Percentiles rank a stretch among this genome's conserved stretches.
These are phyloP conservation scores for Lates japonicus DNA, from an alignment of 2,797 vertebrate genomes.

Conservation along the genomic window DNA sequence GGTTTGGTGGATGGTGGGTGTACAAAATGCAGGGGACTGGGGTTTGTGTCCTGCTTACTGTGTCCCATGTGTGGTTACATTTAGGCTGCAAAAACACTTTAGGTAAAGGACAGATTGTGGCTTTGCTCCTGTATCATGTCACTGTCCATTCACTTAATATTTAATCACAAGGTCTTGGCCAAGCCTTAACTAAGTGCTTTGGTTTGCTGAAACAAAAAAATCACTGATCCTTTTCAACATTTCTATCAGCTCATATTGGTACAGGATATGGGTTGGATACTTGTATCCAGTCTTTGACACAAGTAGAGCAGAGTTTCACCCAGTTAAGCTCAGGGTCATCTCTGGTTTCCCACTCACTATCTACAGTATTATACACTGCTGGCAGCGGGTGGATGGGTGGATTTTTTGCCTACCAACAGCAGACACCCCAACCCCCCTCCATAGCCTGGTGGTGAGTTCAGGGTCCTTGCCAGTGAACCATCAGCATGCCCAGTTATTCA, in stretches of 20 bases:
- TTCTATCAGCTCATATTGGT: background rate
- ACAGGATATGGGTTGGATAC: background rate
- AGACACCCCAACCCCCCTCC: conserved; percentile 4
- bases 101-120: too few relatives aligned
- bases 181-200: background rate
- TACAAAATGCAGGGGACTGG: too few relatives aligned
- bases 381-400: background rate
- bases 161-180: too few relatives aligned
- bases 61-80: too few relatives aligned
- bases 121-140: too few relatives aligned
- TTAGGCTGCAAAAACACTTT: too few relatives aligned
- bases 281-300: conserved; percentile 32
- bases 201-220: background rate
- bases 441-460: conserved; percentile 43
- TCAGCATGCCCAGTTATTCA: conserved; percentile 28
- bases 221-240: background rate
- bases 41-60: too few relatives aligned
- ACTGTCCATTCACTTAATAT: too few relatives aligned
- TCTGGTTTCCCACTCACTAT: conserved; percentile 58
- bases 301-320: conserved; percentile 50
- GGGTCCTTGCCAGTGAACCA: conserved; percentile 34
- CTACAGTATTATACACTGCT: conserved; percentile 36
- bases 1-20: too few relatives aligned
- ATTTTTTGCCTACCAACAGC: conserved; percentile 61
- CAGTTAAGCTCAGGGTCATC: conserved; percentile 37